Percentiles rank a stretch among this genome's conserved stretches.
Conservation (phyloP, 2,113 vertebrate species). For the Cyanoramphus novaezelandiae region DNA sequence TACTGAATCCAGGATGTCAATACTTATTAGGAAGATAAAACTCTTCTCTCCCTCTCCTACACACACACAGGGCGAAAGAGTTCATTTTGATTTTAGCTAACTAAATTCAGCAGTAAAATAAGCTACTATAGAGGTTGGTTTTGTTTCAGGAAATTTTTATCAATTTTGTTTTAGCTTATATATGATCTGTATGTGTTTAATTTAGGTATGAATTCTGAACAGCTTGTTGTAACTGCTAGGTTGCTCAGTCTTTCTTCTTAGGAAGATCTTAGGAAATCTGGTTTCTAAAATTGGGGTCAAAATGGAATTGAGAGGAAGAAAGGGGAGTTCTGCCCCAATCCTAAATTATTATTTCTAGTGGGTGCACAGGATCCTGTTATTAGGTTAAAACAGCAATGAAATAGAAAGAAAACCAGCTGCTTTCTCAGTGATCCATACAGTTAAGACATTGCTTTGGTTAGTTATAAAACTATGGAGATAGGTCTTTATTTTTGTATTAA, state of each 20-base stretch:
- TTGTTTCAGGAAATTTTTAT: background rate
- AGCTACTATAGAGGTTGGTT: background rate
- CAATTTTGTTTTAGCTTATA: background rate
- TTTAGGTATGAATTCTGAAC: background rate
- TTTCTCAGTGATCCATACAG: background rate
- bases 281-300: background rate
- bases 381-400: background rate
- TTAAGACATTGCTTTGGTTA: background rate
- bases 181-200: background rate
- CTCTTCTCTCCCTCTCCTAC: background rate
- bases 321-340: background rate
- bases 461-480: background rate
- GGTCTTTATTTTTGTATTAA: background rate
- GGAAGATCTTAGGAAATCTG: background rate
- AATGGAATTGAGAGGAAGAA: background rate
- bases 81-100: background rate
- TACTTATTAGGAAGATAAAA: background rate
- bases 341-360: background rate
- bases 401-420: background rate
- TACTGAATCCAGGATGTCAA: background rate
- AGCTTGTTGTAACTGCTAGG: background rate
- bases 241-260: background rate
- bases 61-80: background rate
- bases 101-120: background rate
- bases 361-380: background rate